Conservation (phyloP, 2,797 vertebrate genomes). For the Coluber constrictor region DNA sequence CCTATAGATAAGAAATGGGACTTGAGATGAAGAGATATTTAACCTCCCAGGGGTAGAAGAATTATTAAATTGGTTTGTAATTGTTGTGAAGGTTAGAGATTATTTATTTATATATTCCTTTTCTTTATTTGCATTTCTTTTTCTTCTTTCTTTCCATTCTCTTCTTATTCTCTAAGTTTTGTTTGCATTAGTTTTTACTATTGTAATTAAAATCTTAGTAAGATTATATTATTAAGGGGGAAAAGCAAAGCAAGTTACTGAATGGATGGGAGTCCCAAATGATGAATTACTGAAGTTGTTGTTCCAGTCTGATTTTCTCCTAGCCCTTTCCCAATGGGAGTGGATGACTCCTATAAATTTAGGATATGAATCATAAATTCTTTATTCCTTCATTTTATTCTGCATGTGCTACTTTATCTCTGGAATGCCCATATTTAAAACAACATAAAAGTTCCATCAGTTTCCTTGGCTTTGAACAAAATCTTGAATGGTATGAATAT, state of each 20-base stretch:
- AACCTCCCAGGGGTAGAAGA: too few species aligned
- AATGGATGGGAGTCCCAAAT: neutral
- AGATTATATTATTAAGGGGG: neutral
- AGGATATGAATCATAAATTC: neutral
- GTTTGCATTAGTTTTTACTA: neutral
- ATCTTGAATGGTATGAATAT: slow-evolving; percentile 47
- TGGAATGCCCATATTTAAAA: slow-evolving; percentile 2
- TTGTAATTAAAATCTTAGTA: neutral
- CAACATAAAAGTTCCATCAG: slow-evolving; percentile 49
- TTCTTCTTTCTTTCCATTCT: neutral
- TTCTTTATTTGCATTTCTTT: neutral
- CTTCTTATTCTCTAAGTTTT: neutral
- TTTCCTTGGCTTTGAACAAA: slow-evolving; percentile 59
- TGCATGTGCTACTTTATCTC: neutral
- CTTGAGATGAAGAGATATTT: too few species aligned
- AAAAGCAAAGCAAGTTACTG: neutral
- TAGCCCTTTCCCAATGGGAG: neutral
- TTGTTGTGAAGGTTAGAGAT: too few species aligned
- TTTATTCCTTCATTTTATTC: neutral
- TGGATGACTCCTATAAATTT: neutral
- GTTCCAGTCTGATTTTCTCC: neutral
- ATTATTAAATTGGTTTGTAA: too few species aligned
- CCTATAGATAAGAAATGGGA: too few species aligned
- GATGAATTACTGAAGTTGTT: neutral
- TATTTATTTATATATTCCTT: too few species aligned